These are phyloP conservation scores for Syngnathoides biaculeatus DNA, from an alignment of 2,113 vertebrate species.

Conservation along the genomic window DNA sequence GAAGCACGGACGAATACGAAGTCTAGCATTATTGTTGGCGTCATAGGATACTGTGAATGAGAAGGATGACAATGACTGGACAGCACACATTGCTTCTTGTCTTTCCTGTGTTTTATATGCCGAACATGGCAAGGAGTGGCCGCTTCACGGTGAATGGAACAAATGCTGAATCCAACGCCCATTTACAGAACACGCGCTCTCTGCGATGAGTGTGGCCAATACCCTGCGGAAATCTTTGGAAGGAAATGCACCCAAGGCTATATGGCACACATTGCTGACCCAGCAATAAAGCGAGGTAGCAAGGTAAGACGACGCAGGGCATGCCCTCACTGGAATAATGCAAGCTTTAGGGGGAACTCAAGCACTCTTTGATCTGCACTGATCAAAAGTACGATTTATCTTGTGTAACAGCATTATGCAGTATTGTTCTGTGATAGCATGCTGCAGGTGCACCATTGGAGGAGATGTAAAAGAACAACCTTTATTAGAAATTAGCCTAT, in stretches of 20 bases:
- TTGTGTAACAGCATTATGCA: not conserved
- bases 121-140: slow-evolving; percentile 62
- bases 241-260: slow-evolving; percentile 32
- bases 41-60: slow-evolving; percentile 13
- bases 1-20: not conserved
- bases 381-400: not conserved
- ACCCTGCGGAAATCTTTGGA: slow-evolving; percentile 8
- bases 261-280: slow-evolving; percentile 47
- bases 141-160: slow-evolving; percentile 32
- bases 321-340: not conserved
- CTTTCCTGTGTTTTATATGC: slow-evolving; percentile 34
- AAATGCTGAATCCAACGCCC: slow-evolving; percentile 8
- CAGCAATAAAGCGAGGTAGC: slow-evolving; percentile 55
- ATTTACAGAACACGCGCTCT: slow-evolving; percentile 11
- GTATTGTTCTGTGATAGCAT: slow-evolving; percentile 7
- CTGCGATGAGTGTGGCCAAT: slow-evolving; percentile 12
- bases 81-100: slow-evolving; percentile 32
- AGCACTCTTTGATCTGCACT: not conserved
- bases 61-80: slow-evolving; percentile 3
- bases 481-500: not conserved
- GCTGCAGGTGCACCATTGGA: slow-evolving; percentile 11
- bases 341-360: not conserved
- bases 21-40: slow-evolving; percentile 14
- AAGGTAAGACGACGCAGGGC: slow-evolving; percentile 18
- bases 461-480: not conserved